Conservation (phyloP, 2,797 vertebrate species). For the Halcyon chelicuti region DNA sequence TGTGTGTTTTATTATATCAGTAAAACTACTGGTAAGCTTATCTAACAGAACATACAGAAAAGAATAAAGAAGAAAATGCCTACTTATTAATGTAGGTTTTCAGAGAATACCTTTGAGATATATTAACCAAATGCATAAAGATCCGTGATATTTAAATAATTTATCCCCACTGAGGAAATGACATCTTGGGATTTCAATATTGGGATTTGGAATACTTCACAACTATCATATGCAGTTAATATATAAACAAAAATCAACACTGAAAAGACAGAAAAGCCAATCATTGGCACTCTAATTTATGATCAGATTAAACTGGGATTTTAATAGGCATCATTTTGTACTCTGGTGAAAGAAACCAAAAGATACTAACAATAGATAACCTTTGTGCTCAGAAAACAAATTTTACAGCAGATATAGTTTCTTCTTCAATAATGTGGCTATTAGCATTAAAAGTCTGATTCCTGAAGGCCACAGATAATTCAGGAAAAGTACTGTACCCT, state of each 20-base stretch:
- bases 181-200: not conserved
- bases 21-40: not conserved
- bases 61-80: not conserved
- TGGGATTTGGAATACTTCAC: not conserved
- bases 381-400: not conserved
- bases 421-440: not conserved
- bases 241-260: not conserved
- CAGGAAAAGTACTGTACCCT: not conserved
- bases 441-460: not conserved
- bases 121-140: not conserved
- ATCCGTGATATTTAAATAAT: not conserved
- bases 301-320: not conserved
- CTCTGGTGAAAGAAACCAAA: not conserved
- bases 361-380: not conserved
- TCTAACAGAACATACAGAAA: not conserved
- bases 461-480: not conserved
- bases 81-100: not conserved
- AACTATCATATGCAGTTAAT: not conserved
- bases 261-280: not conserved
- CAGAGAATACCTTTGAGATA: not conserved
- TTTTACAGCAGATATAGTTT: not conserved
- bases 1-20: not conserved
- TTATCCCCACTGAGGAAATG: not conserved
- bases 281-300: not conserved
- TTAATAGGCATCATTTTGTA: not conserved